Conservation (phyloP, 2,113 vertebrate genomes). For the Eretmochelys imbricata region DNA sequence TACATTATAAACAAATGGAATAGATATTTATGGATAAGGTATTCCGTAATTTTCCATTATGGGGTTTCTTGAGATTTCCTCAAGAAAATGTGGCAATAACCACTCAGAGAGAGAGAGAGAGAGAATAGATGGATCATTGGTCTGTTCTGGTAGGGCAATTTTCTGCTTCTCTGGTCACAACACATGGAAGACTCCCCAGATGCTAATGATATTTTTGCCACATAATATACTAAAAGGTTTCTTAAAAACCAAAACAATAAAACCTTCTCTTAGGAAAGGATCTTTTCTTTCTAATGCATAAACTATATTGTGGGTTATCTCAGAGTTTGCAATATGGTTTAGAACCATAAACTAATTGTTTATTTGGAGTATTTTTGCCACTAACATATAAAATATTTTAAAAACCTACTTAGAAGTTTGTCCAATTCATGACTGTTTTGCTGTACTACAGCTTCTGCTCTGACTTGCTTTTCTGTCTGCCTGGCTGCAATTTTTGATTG, state of each 20-base stretch:
- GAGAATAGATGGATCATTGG: accelerated
- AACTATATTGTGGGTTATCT: accelerated
- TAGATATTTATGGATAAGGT: not conserved
- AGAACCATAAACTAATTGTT: not conserved
- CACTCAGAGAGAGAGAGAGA: accelerated
- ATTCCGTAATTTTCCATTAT: accelerated
- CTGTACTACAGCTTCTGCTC: not conserved
- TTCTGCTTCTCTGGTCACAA: not conserved
- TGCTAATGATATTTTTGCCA: not conserved
- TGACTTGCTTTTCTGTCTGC: not conserved
- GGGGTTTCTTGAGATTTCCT: not conserved
- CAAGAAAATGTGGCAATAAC: not conserved
- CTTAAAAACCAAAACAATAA: not conserved
- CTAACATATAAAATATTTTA: not conserved
- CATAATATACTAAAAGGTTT: accelerated
- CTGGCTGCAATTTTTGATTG: not conserved
- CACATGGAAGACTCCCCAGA: not conserved
- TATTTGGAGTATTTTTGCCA: not conserved
- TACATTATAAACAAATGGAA: not conserved
- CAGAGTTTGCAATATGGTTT: not conserved
- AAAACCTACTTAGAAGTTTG: accelerated
- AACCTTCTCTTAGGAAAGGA: accelerated
- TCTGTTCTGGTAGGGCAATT: not conserved
- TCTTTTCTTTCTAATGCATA: accelerated
- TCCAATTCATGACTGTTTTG: not conserved